These are phyloP conservation scores for Dicyrtoma fusca DNA, from an alignment of 2,888 invertebrate genomes.

Conservation along the genomic window DNA sequence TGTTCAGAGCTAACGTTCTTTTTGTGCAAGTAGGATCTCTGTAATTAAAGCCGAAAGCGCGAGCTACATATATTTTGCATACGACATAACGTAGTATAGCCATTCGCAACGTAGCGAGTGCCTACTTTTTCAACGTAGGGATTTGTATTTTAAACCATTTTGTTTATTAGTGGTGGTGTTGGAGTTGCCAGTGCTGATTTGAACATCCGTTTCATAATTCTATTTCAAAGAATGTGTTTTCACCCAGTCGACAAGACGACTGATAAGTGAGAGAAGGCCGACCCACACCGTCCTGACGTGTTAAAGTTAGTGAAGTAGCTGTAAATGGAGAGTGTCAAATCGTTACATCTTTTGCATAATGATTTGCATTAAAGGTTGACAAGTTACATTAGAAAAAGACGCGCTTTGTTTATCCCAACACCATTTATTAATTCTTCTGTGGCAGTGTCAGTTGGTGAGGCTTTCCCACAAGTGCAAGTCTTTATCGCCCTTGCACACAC, in stretches of 20 bases:
- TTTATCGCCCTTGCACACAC: constrained; percentile 12
- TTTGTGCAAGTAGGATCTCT: not conserved
- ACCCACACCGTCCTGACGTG: too few relatives aligned
- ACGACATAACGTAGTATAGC: constrained; percentile 7
- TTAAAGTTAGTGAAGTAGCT: not conserved
- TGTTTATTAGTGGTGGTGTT: too few relatives aligned
- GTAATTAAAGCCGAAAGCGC: too few relatives aligned
- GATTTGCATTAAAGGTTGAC: constrained; percentile 26
- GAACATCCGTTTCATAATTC: too few relatives aligned
- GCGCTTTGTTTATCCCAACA: too few relatives aligned
- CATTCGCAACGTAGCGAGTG: constrained; percentile 11
- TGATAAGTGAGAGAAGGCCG: not conserved
- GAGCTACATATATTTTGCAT: not conserved
- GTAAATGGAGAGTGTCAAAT: constrained; percentile 9
- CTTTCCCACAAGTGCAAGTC: constrained; percentile 23
- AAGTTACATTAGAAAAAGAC: constrained; percentile 15
- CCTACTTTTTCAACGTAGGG: constrained; percentile 1
- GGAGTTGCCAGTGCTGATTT: too few relatives aligned
- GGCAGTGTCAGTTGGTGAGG: not conserved
- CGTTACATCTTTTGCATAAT: constrained; percentile 23
- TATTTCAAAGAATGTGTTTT: too few relatives aligned
- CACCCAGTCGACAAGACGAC: too few relatives aligned
- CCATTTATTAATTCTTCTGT: too few relatives aligned
- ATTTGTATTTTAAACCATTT: too few relatives aligned
- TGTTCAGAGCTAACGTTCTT: constrained; percentile 1